A percentile compares a stretch with the other conserved stretches of the same genome.
Conservation (phyloP, 2,888 invertebrate genomes). For the Drosophila multiciliata region DNA sequence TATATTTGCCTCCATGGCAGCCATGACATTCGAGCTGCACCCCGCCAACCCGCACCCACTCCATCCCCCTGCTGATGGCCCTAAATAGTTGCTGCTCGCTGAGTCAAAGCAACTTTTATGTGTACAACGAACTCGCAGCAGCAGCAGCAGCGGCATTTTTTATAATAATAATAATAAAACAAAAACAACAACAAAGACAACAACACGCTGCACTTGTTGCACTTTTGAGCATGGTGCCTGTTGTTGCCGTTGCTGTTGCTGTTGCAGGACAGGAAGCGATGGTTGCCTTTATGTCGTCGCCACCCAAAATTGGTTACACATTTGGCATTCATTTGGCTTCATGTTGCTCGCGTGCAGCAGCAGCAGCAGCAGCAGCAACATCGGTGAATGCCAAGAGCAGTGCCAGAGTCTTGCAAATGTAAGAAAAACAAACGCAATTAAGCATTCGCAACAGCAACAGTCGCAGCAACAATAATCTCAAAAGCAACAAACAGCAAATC, state of each 20-base stretch:
- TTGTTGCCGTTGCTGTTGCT: conserved; percentile 23
- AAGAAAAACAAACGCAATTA: conserved; percentile 67
- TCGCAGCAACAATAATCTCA: conserved; percentile 12
- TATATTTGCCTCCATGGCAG: conserved; percentile 55
- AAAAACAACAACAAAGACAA: conserved; percentile 31
- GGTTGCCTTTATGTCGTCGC: conserved; percentile 36
- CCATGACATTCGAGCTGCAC: conserved; percentile 55
- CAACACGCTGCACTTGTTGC: conserved; percentile 45
- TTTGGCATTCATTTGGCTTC: conserved; percentile 69
- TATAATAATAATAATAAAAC: conserved; percentile 60
- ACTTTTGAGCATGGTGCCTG: conserved; percentile 51
- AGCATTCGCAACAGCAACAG: conserved; percentile 45
- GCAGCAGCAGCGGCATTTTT: conserved; percentile 30
- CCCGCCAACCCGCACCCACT: background rate
- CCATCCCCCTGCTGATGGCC: conserved; percentile 23
- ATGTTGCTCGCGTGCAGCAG: conserved; percentile 69
- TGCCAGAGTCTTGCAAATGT: conserved; percentile 30
- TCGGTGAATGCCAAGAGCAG: conserved; percentile 76
- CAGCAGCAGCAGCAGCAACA: conserved; percentile 38
- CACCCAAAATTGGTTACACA: conserved; percentile 73
- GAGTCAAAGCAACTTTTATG: conserved; percentile 62
- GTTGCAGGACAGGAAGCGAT: conserved; percentile 68
- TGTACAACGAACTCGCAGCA: conserved; percentile 71
- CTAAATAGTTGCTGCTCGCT: conserved; percentile 56
- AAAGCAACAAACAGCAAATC: conserved; percentile 32